Evolutionary conservation across 2,113 vertebrate genomes (phyloP), one percentile per base, ranked within the genome.

Genomic region (Zosterops borbonicus): DNA sequence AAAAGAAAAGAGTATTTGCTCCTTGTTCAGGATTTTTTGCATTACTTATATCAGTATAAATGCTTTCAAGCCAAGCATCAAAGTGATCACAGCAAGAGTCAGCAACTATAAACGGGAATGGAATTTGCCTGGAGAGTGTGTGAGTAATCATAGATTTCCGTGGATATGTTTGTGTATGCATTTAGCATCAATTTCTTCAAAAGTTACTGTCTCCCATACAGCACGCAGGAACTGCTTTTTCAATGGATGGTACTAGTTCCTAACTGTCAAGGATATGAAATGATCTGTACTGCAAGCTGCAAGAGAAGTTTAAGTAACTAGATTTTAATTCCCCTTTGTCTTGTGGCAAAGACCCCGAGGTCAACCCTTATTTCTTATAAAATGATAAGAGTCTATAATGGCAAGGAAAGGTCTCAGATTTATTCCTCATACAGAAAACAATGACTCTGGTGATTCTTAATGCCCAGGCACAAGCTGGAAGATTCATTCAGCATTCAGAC

Each of bases 31-130:
- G 60, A 84, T 23, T 28, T 87, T 93, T 90, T 91, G 35, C 16
- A 67, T 92, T 87, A 79, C 78, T 91, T 86, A 41, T 28, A 76
- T 64, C 41, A 42, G 22, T 62, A 70, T 62, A 91, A 93, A 91
- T 55, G 71, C 47, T 95, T 70, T 86, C 75, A 83, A 91, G 44
- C 39, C 87, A 91, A 83, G 50, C 59, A 83, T 58, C 93, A 87
- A 69, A 92, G 23, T 52, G 39, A 85, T 87, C 74, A 69, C 59
- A 65, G 31, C 83, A 65, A 85, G 49, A 87, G 27, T 70, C 35
- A 60, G 44, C 4, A 49, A 67, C 80, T 86, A 58, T 83, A 86
- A 95, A 87, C 3, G 1, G 27, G 47, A 96, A 90, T 35, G 63
- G 21, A 86, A 89, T 89, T 88, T 85, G 37, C 59, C 83, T 88